Base-by-base conservation (phyloP, 2,113 vertebrate genomes). In the Notarius quadriscutis region DNA sequence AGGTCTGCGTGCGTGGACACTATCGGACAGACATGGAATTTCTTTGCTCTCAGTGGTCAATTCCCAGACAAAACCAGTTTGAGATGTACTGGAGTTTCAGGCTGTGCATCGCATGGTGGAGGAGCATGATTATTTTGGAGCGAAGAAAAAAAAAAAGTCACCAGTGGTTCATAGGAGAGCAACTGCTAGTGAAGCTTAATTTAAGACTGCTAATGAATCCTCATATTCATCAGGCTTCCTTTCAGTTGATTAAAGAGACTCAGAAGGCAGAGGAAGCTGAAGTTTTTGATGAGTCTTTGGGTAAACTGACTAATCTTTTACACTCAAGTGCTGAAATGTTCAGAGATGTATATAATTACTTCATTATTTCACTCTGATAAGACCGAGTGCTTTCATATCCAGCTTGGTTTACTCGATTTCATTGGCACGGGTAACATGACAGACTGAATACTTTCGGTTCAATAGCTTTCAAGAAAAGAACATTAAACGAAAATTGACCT, bases 121-220 rank as follows among this genome's bases (percentile, higher is more conserved):
- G 48, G 63, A 75, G 57, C 89, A 83, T 87, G 72, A 87, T 86
- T 88, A 63, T 81, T 87, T 72, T 88, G 41, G 79, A 82, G 71
- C 34, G 55, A 63, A 62, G 6, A 22, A 17, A 74, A 84, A 84
- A 84, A 84, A 86, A 78, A 75, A 89, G 55, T 71, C 72, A 78
- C 77, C 84, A 71, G 41, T 83, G 84, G 86, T 84, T 89, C 82
- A 89, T 72, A 86, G 81, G 57, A 88, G 53, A 84, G 5, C 51
- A 88, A 88, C 65, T 83, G 77, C 74, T 86, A 78, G 34, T 84
- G 79, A 91, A 92, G 87, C 89, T 89, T 85, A 88, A 91, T 89
- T 89, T 85, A 85, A 84, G 88, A 89, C 85, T 84, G 87, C 87
- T 90, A 90, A 92, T 91, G 85, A 91, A 88, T 90, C 89, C 84